Base-by-base conservation (phyloP, 2,888 invertebrate species). In the Galerucella calmariensis region DNA sequence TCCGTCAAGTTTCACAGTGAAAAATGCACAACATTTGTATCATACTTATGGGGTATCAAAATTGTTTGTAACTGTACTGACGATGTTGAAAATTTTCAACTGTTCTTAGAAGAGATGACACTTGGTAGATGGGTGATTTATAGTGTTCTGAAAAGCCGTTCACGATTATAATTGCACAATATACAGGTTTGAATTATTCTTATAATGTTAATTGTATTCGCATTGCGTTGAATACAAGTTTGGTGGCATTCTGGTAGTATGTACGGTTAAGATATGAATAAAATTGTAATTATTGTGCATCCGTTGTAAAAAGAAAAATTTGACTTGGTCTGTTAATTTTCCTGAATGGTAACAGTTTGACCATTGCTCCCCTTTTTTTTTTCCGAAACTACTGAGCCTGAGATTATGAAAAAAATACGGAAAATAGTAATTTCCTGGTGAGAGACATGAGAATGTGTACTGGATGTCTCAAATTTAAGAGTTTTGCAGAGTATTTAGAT, bases 31-130 rank as follows among this genome's bases (percentile, higher is more conserved):
- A 53, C 24, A 46, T 44, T 44, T 65, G 62, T 62, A 41, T 46
- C 44, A 20, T n/a, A 44, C 12, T 63, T 27, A 70, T 56, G 6
- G 69, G 56, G 35, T 35, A 41, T 63, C 63, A 70, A 70, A 20
- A 70, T 63, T 70, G 63, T 61, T 48, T 4, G 53, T 70, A 70
- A 70, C 70, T 35, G 70, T 70, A n/a, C 53, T 53, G 12, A 44
- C 24, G 53, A 10, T 61, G 41, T 62, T 62, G 67, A 56, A 74
- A 67, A 66, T 72, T 68, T 72, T 71, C 58, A 58, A 41, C 46
- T 35, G 61, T 70, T 73, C 73, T 41, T 24, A 62, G 75, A 69
- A 73, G 69, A 58, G 70, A 48, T 70, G 65, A 46, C 73, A 73
- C 70, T 75, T 73, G 73, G 73, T 67, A 73, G 56, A 67, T 75